These are phyloP conservation scores for Lasioglossum morio DNA, from an alignment of 2,888 invertebrate species.

Conservation along the genomic window DNA sequence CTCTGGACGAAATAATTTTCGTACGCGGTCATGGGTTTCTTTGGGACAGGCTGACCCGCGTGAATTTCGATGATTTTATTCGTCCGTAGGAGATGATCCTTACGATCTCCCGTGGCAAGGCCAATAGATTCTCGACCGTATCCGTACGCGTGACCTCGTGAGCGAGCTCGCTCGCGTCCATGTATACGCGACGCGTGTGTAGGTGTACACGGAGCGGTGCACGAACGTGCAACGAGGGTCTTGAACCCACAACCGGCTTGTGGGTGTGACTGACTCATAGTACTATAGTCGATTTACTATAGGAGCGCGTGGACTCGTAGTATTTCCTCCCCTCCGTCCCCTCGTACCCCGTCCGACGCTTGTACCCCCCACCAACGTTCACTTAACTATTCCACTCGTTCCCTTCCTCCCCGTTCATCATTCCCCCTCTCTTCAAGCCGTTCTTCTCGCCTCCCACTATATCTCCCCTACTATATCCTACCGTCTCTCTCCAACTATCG, in stretches of 20 bases:
- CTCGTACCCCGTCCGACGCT: conserved; percentile 3
- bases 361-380: conserved; percentile 27
- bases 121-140: conserved; percentile 73
- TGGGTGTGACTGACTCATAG: conserved; percentile 84
- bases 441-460: not conserved
- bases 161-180: conserved; percentile 38
- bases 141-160: conserved; percentile 79
- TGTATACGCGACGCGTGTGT: conserved; percentile 10
- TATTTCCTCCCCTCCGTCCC: conserved; percentile 65
- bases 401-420: not conserved
- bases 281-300: conserved; percentile 84
- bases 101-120: conserved; percentile 70
- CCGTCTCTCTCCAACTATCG: not conserved
- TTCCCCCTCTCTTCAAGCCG: not conserved
- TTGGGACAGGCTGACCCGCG: not conserved
- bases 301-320: conserved; percentile 79
- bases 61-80: conserved; percentile 33
- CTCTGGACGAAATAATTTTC: not conserved
- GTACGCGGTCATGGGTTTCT: not conserved
- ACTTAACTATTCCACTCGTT: conserved; percentile 46
- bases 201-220: conserved; percentile 43
- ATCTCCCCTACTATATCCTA: not conserved
- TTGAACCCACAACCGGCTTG: conserved; percentile 82
- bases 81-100: conserved; percentile 50
- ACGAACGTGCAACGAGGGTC: conserved; percentile 80